phyloP scores from a whole-genome alignment of 2,888 invertebrate genomes.

The Bellardia pandia region DNA sequence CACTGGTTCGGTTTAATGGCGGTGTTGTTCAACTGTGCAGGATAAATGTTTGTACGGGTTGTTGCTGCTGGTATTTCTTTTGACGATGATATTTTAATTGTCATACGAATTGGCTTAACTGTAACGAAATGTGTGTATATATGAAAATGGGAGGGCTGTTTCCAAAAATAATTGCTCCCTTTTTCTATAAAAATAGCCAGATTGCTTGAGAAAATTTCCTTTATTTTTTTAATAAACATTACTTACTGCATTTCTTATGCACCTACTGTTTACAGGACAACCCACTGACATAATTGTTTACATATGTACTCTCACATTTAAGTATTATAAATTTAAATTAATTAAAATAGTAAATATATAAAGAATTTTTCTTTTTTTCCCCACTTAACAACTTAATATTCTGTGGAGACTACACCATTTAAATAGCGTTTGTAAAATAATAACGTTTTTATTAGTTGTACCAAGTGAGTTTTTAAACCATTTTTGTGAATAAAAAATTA shows the following conservation, averaged over 20 bases:
- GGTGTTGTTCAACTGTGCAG: slow-evolving; percentile 20
- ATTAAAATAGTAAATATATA: slow-evolving; percentile 5
- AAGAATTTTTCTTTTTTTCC: not conserved
- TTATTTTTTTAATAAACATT: no score
- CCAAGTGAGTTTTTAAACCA: no score
- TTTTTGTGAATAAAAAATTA: no score
- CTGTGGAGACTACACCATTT: not conserved
- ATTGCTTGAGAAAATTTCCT: no score
- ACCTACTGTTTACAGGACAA: not conserved
- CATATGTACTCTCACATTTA: not conserved
- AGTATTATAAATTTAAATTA: not conserved
- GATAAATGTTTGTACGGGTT: not conserved
- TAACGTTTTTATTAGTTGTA: no score
- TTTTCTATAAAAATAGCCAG: no score
- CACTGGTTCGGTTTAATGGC: not conserved
- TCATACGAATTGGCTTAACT: no score
- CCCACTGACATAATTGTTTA: no score
- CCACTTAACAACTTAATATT: not conserved
- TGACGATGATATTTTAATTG: not conserved
- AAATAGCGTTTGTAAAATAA: not conserved
- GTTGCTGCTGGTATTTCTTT: not conserved
- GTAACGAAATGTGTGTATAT: not conserved
- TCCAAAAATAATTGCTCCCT: not conserved
- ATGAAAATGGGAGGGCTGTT: not conserved
- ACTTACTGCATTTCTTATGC: no score